These are phyloP conservation scores for Microcaecilia unicolor DNA, from an alignment of 2,797 vertebrate species.

Conservation along the genomic window DNA sequence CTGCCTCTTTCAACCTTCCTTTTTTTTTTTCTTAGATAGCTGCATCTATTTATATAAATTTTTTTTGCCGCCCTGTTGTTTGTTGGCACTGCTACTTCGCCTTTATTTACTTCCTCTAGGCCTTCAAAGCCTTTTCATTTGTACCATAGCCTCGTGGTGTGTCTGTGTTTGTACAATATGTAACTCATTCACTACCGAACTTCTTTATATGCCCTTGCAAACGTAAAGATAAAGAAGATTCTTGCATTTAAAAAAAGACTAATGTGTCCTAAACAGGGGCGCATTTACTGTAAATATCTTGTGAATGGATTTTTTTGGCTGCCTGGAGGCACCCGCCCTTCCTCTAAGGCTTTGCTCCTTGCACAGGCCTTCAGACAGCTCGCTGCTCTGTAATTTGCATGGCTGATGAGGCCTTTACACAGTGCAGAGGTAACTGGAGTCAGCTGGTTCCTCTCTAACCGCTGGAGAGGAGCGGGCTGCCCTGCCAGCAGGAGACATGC, in stretches of 20 bases:
- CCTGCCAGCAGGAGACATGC: no score
- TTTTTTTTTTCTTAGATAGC: no score
- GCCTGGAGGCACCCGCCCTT: slow-evolving; percentile 54
- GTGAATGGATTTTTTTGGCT: slow-evolving; percentile 66
- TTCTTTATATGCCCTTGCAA: no score
- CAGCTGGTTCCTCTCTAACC: slow-evolving; percentile 47
- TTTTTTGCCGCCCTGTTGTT: no score
- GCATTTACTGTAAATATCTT: slow-evolving; percentile 65
- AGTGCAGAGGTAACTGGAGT: slow-evolving; percentile 53
- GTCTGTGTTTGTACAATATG: no score
- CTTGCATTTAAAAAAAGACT: slow-evolving; percentile 42
- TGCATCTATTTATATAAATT: no score
- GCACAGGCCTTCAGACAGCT: slow-evolving; percentile 48
- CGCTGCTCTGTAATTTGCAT: slow-evolving; percentile 66
- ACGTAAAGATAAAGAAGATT: slow-evolving; percentile 4
- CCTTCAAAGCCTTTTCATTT: no score
- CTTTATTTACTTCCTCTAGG: no score
- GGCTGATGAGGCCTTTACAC: slow-evolving; percentile 52
- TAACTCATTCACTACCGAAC: no score
- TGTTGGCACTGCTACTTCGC: no score
- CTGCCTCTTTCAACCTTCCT: no score
- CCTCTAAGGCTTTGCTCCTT: slow-evolving; percentile 54
- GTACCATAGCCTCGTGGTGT: no score
- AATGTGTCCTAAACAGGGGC: slow-evolving; percentile 44
- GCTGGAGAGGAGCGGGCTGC: slow-evolving; percentile 49